Percentiles rank a stretch among this genome's conserved stretches.
phyloP scores from a whole-genome alignment of 1,140 invertebrate species.

The Heliconius nattereri region DNA sequence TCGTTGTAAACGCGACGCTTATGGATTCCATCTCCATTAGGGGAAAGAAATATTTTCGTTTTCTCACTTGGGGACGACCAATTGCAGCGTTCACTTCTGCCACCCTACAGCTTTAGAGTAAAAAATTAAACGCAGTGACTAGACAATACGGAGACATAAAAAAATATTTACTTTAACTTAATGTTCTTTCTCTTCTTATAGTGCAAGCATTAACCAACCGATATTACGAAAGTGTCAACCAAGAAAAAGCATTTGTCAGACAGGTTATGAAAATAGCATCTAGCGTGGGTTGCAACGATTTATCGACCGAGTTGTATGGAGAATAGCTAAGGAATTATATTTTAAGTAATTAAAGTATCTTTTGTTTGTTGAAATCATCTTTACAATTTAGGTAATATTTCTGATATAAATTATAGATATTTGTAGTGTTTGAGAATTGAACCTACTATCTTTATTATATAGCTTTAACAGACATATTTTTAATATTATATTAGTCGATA shows the following conservation, averaged over 20 bases:
- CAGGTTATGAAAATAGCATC: slow-evolving; percentile 1
- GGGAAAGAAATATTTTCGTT: too few species aligned
- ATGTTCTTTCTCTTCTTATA: neutral
- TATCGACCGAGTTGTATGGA: slow-evolving; percentile 1
- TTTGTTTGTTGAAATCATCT: neutral
- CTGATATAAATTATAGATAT: neutral
- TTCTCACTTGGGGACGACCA: too few species aligned
- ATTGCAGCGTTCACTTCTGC: too few species aligned
- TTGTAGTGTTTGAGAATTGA: neutral
- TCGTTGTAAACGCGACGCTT: too few species aligned
- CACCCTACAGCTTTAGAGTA: too few species aligned
- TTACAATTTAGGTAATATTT: neutral
- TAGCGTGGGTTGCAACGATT: neutral
- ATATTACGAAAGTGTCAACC: slow-evolving; percentile 10
- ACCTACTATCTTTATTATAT: too few species aligned
- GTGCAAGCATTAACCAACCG: neutral
- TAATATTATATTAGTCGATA: too few species aligned
- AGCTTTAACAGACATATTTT: too few species aligned
- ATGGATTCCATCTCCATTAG: too few species aligned
- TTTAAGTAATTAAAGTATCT: neutral
- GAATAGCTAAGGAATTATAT: neutral
- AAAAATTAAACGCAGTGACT: too few species aligned
- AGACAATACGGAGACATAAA: neutral
- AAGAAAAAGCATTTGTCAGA: slow-evolving; percentile 9
- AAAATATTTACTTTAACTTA: neutral